These are phyloP conservation scores for Sminthurides bifidus DNA, from an alignment of 1,140 invertebrate genomes.

Conservation along the genomic window DNA sequence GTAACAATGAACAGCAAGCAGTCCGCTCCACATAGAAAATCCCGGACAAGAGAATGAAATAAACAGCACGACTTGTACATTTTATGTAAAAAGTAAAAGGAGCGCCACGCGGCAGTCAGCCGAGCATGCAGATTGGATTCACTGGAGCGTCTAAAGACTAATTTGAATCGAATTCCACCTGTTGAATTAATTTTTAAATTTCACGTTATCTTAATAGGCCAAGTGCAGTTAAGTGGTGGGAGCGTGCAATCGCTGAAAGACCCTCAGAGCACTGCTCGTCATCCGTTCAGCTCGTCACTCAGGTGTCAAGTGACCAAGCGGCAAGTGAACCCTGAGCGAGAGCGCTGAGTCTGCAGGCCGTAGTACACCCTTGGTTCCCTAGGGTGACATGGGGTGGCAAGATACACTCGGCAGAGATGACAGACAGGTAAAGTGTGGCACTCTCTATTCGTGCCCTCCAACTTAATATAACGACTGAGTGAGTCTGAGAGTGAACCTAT, in stretches of 20 bases:
- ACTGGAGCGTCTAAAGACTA: conserved; percentile 25
- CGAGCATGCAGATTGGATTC: conserved; percentile 17
- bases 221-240: conserved; percentile 25
- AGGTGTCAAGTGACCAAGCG: too few relatives aligned
- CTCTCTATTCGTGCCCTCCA: too few relatives aligned
- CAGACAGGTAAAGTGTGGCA: too few relatives aligned
- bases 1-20: background rate
- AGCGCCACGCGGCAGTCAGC: conserved; percentile 13
- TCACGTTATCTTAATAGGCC: conserved; percentile 23
- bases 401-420: too few relatives aligned
- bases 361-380: too few relatives aligned
- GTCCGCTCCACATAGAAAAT: background rate
- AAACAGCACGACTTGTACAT: background rate
- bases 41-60: background rate
- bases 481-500: background rate
- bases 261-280: too few relatives aligned
- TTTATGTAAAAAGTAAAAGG: conserved; percentile 9
- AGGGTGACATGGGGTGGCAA: too few relatives aligned
- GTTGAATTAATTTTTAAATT: conserved; percentile 16
- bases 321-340: too few relatives aligned
- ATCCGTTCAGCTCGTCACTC: too few relatives aligned
- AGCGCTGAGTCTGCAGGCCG: too few relatives aligned
- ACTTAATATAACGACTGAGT: conserved; percentile 5
- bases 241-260: too few relatives aligned
- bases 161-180: conserved; percentile 25